Base-by-base conservation (phyloP, 2,888 invertebrate species). In the Andrena trimmerana region DNA sequence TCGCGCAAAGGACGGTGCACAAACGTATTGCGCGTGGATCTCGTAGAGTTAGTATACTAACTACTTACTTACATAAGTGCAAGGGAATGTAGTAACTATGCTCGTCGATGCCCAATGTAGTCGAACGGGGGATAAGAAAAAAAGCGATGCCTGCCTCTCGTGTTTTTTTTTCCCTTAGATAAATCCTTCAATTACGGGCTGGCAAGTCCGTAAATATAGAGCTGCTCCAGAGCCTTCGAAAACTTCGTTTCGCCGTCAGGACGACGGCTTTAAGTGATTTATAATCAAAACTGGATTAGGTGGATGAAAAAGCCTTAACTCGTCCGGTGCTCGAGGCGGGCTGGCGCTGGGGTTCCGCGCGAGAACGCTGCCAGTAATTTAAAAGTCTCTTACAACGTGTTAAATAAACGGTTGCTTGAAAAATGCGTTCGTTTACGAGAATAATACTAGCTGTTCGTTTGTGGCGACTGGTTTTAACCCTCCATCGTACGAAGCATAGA, bases 271-370 rank as follows among this genome's bases (percentile, higher is more conserved):
- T 89, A 89, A 88, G 88, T 88, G 88, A 88, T 88, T 88, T 88
- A 88, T 87, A 88, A 88, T 88, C 87, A 88, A 88, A 88, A 88
- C 87, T 85, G 88, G 85, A 88, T 88, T 88, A 88, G 85, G 83
- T 33, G 87, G 85, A 87, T 77, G 89, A 85, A 88, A 88, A 88
- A 85, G 89, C 88, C 83, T 88, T 86, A 87, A 82, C 85, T 84
- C 83, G 78, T 79, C 71, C 80, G 71, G 74, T 72, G 72, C 80
- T 78, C 77, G 71, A 63, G 72, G 74, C 78, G 29, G 66, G 57
- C 24, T 50, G 27, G 60, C 78, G 67, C 68, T 50, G 73, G 68
- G 24, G 78, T 78, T 83, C 60, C 76, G 67, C 86, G 68, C 60
- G 52, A 42, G 42, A 20, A 73, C 73, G 52, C 71, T 75, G 71